These are phyloP conservation scores for Orientallactaga sibirica DNA, from an alignment of 2,797 vertebrate species.

Conservation along the genomic window DNA sequence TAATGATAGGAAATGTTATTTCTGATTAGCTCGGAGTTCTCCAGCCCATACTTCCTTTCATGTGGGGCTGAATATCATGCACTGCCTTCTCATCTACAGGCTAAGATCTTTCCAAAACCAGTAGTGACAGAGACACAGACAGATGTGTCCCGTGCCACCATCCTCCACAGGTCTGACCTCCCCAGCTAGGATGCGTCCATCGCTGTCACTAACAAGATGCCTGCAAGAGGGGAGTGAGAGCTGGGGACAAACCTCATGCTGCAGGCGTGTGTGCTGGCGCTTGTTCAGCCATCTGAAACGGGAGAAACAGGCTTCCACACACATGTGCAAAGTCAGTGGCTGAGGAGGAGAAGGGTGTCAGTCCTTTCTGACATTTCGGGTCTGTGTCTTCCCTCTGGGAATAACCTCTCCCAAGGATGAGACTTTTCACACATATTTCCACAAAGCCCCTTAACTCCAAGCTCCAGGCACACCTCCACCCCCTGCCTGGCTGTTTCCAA, in stretches of 20 bases:
- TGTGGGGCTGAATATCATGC: not conserved
- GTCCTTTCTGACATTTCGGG: not conserved
- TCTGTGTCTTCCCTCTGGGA: not conserved
- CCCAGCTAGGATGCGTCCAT: not conserved
- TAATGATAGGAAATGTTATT: constrained; percentile 61
- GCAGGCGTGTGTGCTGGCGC: not conserved
- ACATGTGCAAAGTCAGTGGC: not conserved
- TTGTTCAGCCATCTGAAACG: constrained; percentile 42
- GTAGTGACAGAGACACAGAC: not conserved
- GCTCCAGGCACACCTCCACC: not conserved
- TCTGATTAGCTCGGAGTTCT: not conserved
- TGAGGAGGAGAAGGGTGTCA: not conserved
- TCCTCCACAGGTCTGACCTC: not conserved
- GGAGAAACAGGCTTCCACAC: constrained; percentile 31
- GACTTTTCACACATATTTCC: not conserved
- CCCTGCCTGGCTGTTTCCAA: not conserved
- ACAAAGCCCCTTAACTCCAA: constrained; percentile 6
- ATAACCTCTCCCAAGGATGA: constrained; percentile 3
- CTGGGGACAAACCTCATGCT: not conserved
- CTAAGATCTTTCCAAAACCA: constrained; percentile 33
- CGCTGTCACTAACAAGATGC: constrained; percentile 4
- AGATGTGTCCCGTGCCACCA: not conserved
- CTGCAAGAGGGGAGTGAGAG: not conserved
- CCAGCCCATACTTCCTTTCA: not conserved
- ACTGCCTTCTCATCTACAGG: not conserved